phyloP scores from a whole-genome alignment of 2,888 invertebrate genomes.

The Agrypnus murinus region DNA sequence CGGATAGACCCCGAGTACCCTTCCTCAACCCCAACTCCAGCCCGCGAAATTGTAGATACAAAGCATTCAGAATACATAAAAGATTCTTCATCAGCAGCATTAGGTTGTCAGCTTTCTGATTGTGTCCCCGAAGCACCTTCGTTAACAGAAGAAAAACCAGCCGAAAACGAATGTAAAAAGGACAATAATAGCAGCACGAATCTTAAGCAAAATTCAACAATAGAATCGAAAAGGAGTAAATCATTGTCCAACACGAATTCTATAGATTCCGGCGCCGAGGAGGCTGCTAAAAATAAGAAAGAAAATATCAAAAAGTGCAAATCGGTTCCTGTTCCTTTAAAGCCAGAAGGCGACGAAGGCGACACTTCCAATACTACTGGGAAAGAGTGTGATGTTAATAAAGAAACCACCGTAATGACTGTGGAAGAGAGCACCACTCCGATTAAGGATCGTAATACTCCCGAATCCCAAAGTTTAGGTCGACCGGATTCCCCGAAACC shows the following conservation, averaged over 20 bases:
- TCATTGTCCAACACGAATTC: constrained; percentile 64
- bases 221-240: constrained; percentile 64
- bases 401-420: constrained; percentile 57
- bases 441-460: constrained; percentile 62
- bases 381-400: constrained; percentile 9
- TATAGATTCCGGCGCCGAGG: constrained; percentile 59
- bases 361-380: constrained; percentile 3
- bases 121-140: constrained; percentile 41
- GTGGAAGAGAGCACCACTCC: constrained; percentile 65
- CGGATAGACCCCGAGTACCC: constrained; percentile 69
- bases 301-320: constrained; percentile 64
- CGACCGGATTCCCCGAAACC: constrained; percentile 68
- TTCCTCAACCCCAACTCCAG: constrained; percentile 64
- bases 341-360: constrained; percentile 56
- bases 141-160: constrained; percentile 54
- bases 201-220: constrained; percentile 59
- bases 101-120: constrained; percentile 41
- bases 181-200: constrained; percentile 56
- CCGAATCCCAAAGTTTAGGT: constrained; percentile 58
- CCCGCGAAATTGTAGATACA: constrained; percentile 59
- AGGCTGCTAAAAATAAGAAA: constrained; percentile 59
- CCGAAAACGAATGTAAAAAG: constrained; percentile 52
- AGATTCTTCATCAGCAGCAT: constrained; percentile 56
- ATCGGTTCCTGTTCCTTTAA: constrained; percentile 62
- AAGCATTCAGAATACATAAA: constrained; percentile 59